phyloP scores from a whole-genome alignment of 2,888 invertebrate species.

The Desoria tigrina region DNA sequence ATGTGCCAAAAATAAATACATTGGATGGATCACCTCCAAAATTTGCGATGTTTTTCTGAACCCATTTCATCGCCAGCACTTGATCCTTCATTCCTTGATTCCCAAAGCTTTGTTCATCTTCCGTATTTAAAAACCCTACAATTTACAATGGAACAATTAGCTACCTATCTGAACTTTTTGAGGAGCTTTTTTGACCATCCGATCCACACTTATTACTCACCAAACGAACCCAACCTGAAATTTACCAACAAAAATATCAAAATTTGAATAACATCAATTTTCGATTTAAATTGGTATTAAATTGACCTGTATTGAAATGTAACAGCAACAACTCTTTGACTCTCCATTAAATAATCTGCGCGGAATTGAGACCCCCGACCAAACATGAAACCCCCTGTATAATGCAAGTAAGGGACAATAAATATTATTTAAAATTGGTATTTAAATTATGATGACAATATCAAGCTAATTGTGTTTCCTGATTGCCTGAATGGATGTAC shows the following conservation, averaged over 20 bases:
- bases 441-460: no score
- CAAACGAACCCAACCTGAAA: slow-evolving; percentile 22
- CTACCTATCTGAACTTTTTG: no score
- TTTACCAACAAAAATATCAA: no score
- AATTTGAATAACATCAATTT: no score
- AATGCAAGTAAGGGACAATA: no score
- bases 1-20: slow-evolving; percentile 39
- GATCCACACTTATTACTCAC: no score
- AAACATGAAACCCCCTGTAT: slow-evolving; percentile 44
- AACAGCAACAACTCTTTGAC: slow-evolving; percentile 31
- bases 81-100: slow-evolving; percentile 40
- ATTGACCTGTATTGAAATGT: slow-evolving; percentile 36
- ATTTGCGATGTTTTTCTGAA: slow-evolving; percentile 35
- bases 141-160: no score
- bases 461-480: no score
- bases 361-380: slow-evolving; percentile 41
- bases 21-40: slow-evolving; percentile 33
- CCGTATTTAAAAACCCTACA: slow-evolving; percentile 38
- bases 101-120: slow-evolving; percentile 25
- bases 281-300: no score
- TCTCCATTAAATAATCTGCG: slow-evolving; percentile 41
- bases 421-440: no score
- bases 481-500: slow-evolving; percentile 30
- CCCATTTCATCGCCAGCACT: slow-evolving; percentile 30
- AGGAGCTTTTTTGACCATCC: no score